Base-by-base conservation (phyloP, 2,888 invertebrate genomes). In the Apoda limacodes region DNA sequence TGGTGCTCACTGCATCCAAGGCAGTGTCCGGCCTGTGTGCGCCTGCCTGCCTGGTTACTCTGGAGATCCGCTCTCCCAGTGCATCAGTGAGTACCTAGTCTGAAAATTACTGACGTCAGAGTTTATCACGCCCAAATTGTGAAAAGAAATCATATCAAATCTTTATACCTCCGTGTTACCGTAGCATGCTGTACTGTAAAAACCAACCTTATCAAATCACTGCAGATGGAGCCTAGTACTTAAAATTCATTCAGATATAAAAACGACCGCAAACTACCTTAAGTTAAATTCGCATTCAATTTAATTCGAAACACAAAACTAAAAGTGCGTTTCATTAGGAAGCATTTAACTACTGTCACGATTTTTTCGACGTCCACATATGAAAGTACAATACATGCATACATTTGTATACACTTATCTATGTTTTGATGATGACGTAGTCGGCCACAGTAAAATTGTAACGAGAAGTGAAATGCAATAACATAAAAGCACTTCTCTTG, bases 11-110 rank as follows among this genome's bases (percentile, higher is more conserved):
- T 88, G 88, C 49, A 83, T 83, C 42, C 63, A 82, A 32, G 65
- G 82, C 45, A 87, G 85, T 39, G 88, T 88, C 39, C 78, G 90
- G 29, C 88, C 90, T 1, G 90, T 90, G 7, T 92, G 91, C 54
- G 88, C 89, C 15, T 92, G 91, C 48, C 78, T 89, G 40, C 85
- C 89, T 12, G 88, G 91, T 1, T 85, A 90, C 59, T 86, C 87
- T 45, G 92, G 92, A 15, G 90, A 92, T 65, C 90, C 92, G 1
- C 69, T 90, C 34, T 71, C 82, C 2, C 82, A 83, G 42, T 93
- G 92, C 60, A 83, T 84, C 48, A n/a, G n/a, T n/a, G n/a, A n/a
- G n/a, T n/a, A n/a, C n/a, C n/a, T n/a, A n/a, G n/a, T n/a, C n/a
- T n/a, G 19, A 26, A 26, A 6, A 5, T 9, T 13, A 25, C 13